phyloP scores from a whole-genome alignment of 2,888 invertebrate species.

The Cartodere bifasciata region DNA sequence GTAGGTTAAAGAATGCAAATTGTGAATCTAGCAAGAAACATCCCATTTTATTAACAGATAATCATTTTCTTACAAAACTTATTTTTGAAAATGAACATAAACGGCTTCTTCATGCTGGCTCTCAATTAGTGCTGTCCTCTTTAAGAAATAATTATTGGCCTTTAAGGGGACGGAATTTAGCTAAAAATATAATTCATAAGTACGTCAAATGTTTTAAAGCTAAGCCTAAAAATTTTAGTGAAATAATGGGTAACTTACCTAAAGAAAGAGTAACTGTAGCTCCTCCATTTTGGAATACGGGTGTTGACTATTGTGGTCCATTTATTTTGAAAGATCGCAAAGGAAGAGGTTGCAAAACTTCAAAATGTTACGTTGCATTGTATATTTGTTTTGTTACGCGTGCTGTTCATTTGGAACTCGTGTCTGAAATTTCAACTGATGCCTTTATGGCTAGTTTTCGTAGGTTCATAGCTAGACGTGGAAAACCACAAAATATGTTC shows the following conservation, averaged over 20 bases:
- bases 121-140: slow-evolving; percentile 5
- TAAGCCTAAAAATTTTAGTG: slow-evolving; percentile 2
- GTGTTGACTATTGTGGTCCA: slow-evolving; percentile 17
- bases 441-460: slow-evolving; percentile 11
- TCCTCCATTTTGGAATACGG: slow-evolving; percentile 9
- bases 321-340: slow-evolving; percentile 12
- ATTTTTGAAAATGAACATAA: slow-evolving; percentile 3
- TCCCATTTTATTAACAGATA: slow-evolving; percentile 7
- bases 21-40: slow-evolving; percentile 10
- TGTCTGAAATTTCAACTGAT: slow-evolving; percentile 8
- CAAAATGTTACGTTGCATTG: slow-evolving; percentile 11
- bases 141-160: slow-evolving; percentile 7
- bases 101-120: slow-evolving; percentile 10
- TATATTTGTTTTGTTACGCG: slow-evolving; percentile 13
- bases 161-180: slow-evolving; percentile 4
- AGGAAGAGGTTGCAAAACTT: slow-evolving; percentile 9
- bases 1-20: slow-evolving; percentile 4
- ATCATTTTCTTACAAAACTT: slow-evolving; percentile 9
- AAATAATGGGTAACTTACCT: slow-evolving; percentile 10
- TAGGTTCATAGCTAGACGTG: slow-evolving; percentile 12
- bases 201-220: slow-evolving; percentile 10
- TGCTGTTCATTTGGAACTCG: slow-evolving; percentile 14
- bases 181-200: slow-evolving; percentile 4
- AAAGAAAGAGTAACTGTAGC: slow-evolving; percentile 2
- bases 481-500: slow-evolving; percentile 9